A percentile compares a stretch with the other conserved stretches of the same genome.
phyloP scores from a whole-genome alignment of 2,888 invertebrate genomes.

The Entomobrya multifasciata region DNA sequence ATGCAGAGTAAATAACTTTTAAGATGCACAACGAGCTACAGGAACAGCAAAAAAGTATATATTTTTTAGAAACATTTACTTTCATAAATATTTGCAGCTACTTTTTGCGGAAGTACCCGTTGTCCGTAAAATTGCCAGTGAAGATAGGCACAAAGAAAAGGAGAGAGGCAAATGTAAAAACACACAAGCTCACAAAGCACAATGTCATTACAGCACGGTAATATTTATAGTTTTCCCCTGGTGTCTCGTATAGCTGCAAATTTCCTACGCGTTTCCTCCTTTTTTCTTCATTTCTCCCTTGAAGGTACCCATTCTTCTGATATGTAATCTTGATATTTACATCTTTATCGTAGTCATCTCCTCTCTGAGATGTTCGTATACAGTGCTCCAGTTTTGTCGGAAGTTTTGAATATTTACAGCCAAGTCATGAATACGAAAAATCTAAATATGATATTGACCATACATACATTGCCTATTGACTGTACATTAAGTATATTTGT shows the following conservation, averaged over 20 bases:
- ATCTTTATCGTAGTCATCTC: constrained; percentile 3
- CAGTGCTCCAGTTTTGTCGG: background rate
- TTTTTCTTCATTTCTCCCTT: constrained; percentile 27
- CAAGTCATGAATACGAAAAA: constrained; percentile 14
- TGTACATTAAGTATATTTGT: too few species aligned
- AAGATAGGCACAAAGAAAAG: background rate
- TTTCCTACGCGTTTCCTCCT: constrained; percentile 58
- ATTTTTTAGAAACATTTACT: too few species aligned
- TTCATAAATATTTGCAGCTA: too few species aligned
- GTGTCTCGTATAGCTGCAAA: constrained; percentile 66
- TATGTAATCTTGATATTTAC: constrained; percentile 36
- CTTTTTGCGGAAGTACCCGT: too few species aligned
- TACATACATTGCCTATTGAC: too few species aligned
- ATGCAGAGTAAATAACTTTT: background rate
- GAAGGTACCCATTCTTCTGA: constrained; percentile 35
- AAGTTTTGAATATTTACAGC: constrained; percentile 2
- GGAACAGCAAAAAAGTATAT: too few species aligned
- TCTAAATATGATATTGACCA: too few species aligned
- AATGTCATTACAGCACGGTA: constrained; percentile 19
- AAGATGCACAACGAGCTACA: too few species aligned
- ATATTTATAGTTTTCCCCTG: constrained; percentile 53
- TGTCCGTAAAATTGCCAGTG: too few species aligned
- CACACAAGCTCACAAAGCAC: background rate
- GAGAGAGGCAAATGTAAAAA: background rate
- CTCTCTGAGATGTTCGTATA: background rate